phyloP scores from a whole-genome alignment of 2,113 vertebrate genomes.

The Arvicanthis niloticus region DNA sequence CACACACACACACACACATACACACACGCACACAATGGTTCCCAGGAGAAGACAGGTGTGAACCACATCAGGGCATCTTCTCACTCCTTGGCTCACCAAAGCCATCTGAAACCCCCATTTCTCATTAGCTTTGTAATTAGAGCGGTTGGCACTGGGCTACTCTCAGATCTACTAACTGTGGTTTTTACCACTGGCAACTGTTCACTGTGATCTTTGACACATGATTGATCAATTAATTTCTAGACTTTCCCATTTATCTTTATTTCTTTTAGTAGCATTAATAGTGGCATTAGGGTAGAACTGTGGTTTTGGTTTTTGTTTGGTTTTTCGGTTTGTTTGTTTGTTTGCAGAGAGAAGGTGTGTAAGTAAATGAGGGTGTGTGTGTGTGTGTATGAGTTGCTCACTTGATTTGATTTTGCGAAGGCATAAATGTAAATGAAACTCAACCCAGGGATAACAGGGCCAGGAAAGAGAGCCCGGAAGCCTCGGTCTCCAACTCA shows the following conservation, averaged over 20 bases:
- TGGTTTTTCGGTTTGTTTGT: too few relatives aligned
- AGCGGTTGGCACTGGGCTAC: background rate
- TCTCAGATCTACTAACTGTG: background rate
- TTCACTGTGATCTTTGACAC: background rate
- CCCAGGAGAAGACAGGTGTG: background rate
- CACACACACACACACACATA: background rate
- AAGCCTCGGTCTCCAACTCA: background rate
- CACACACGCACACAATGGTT: background rate
- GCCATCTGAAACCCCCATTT: background rate
- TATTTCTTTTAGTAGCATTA: too few relatives aligned
- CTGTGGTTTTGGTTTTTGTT: too few relatives aligned
- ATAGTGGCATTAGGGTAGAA: too few relatives aligned
- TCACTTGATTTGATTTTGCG: background rate
- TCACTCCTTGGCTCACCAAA: background rate
- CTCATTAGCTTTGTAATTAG: constrained; percentile 32
- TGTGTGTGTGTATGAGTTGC: too few relatives aligned
- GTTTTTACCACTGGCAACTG: background rate
- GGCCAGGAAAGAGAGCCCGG: background rate
- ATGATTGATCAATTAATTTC: too few relatives aligned
- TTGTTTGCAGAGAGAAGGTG: too few relatives aligned
- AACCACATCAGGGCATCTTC: background rate
- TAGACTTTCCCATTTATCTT: too few relatives aligned
- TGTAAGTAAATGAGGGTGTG: too few relatives aligned
- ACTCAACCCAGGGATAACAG: background rate
- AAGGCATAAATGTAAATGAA: background rate